A percentile compares a stretch with the other conserved stretches of the same genome.
Evolutionary conservation across 2,888 invertebrate genomes (phyloP).

Genomic region (Drosophila anomalipes): DNA sequence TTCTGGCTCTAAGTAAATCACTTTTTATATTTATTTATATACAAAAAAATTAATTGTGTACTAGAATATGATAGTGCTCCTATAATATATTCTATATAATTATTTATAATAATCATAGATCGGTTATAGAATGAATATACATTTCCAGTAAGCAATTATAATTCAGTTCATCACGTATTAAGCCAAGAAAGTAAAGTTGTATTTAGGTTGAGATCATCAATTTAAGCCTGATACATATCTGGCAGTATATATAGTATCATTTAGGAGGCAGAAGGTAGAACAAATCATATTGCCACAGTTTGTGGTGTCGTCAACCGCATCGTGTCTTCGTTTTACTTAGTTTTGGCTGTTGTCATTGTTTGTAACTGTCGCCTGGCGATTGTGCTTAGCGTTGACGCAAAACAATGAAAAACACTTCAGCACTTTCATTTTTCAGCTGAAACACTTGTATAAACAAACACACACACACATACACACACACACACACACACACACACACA

Average conservation of each 20-base stretch:
- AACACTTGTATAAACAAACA: constrained; percentile 36
- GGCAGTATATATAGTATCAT: background rate
- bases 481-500: constrained; percentile 9
- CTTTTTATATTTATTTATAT: background rate
- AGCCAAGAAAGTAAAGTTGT: background rate
- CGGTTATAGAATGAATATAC: background rate
- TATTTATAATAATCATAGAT: background rate
- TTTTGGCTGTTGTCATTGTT: constrained; percentile 27
- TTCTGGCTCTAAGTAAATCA: background rate
- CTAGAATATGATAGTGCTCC: background rate
- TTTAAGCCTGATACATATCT: background rate
- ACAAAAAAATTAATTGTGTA: background rate
- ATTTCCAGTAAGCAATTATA: background rate
- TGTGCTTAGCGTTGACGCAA: constrained; percentile 68
- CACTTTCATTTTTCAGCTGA: constrained; percentile 72
- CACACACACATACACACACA: constrained; percentile 19
- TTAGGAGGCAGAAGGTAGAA: background rate
- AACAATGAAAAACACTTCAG: constrained; percentile 78
- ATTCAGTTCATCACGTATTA: background rate
- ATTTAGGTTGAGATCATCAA: background rate
- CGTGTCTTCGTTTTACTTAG: constrained; percentile 24
- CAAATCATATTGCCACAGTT: constrained; percentile 25
- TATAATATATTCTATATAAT: background rate
- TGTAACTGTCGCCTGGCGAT: constrained; percentile 38
- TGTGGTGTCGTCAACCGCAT: constrained; percentile 19